Conservation (phyloP, 2,797 vertebrate species). For the Apogon hyalosoma region DNA sequence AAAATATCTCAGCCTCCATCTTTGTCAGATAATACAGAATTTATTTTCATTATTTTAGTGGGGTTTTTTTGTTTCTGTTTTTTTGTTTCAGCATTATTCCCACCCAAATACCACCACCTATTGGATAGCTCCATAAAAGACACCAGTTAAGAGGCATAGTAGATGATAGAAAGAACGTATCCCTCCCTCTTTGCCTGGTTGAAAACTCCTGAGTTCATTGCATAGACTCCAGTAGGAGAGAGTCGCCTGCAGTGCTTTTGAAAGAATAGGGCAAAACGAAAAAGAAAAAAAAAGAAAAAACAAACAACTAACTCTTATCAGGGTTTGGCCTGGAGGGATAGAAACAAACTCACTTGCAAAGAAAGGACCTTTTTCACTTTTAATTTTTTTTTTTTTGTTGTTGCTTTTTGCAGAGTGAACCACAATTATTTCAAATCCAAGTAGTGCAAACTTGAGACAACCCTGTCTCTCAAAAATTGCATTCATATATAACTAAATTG, state of each 20-base stretch:
- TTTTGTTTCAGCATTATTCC: slow-evolving; percentile 34
- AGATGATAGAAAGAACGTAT: slow-evolving; percentile 52
- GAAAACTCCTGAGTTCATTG: slow-evolving; percentile 56
- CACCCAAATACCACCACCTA: slow-evolving; percentile 28
- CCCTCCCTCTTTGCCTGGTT: slow-evolving; percentile 44
- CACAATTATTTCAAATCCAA: slow-evolving; percentile 37
- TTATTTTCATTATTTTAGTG: slow-evolving; percentile 4
- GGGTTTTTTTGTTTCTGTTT: slow-evolving; percentile 11
- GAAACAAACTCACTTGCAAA: slow-evolving; percentile 67
- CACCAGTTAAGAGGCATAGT: slow-evolving; percentile 57
- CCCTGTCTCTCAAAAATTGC: too few relatives aligned
- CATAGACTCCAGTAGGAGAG: slow-evolving; percentile 61
- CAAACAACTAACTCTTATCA: slow-evolving; percentile 63
- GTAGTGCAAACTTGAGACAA: slow-evolving; percentile 7
- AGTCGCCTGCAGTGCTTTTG: slow-evolving; percentile 59
- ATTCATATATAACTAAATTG: too few relatives aligned
- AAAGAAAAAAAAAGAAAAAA: slow-evolving; percentile 69
- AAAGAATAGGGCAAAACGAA: slow-evolving; percentile 57
- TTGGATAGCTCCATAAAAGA: slow-evolving; percentile 59
- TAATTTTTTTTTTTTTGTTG: slow-evolving; percentile 23
- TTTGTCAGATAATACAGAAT: slow-evolving; percentile 49
- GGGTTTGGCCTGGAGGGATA: slow-evolving; percentile 58
- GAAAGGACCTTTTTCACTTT: slow-evolving; percentile 66
- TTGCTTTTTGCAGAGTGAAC: slow-evolving; percentile 11
- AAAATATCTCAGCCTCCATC: slow-evolving; percentile 41